Evolutionary conservation across 2,888 invertebrate genomes (phyloP).

Genomic region (Phrixothrix hirtus): DNA sequence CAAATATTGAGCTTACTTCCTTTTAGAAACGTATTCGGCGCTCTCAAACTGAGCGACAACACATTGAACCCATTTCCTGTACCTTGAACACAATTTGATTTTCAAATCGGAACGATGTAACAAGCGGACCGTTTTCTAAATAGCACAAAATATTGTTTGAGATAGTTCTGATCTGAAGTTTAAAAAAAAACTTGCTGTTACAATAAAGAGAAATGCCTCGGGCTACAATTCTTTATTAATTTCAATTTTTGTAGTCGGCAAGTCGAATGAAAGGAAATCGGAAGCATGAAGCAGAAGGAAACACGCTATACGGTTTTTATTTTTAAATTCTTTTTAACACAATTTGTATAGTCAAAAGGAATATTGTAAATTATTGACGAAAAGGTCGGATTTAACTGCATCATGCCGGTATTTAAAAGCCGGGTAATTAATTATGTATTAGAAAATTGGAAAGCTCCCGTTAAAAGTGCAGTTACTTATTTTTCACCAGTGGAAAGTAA

Average conservation of each 20-base stretch:
- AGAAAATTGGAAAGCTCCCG: slow-evolving; percentile 11
- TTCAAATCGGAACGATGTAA: slow-evolving; percentile 23
- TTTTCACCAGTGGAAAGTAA: too few relatives aligned
- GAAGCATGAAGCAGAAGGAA: slow-evolving; percentile 9
- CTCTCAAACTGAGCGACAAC: slow-evolving; percentile 17
- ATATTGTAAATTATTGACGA: too few relatives aligned
- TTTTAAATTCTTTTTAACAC: slow-evolving; percentile 12
- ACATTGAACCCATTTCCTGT: slow-evolving; percentile 28
- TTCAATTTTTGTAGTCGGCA: slow-evolving; percentile 16
- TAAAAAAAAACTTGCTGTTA: background rate
- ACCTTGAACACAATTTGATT: slow-evolving; percentile 24
- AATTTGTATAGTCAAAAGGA: too few relatives aligned
- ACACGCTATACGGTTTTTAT: too few relatives aligned
- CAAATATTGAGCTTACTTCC: slow-evolving; percentile 31
- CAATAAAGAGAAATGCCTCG: slow-evolving; percentile 6
- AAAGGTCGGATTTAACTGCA: slow-evolving; percentile 6
- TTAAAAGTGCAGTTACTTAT: slow-evolving; percentile 18
- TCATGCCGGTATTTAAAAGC: slow-evolving; percentile 17
- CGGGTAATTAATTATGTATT: slow-evolving; percentile 24
- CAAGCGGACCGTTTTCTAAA: too few relatives aligned
- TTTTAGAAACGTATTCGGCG: slow-evolving; percentile 15
- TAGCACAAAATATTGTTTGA: too few relatives aligned
- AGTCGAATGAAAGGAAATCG: slow-evolving; percentile 9
- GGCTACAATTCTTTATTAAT: slow-evolving; percentile 21
- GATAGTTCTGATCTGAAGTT: background rate